phyloP scores from a whole-genome alignment of 2,113 vertebrate species.

The rabbit (Oryctolagus cuniculus) region mOryCun1.1 NC_091447.1:69226001-69226500 shows the following conservation, averaged over 20 bases:
- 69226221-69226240: not conserved
- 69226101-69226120: not conserved
- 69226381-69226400: not conserved
- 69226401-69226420: fast-evolving
- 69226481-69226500: constrained; percentile 67
- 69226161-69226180: no score
- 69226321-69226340: constrained; percentile 77
- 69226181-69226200: not conserved
- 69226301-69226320: constrained; percentile 74
- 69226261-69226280: constrained; percentile 61
- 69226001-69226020: not conserved
- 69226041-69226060: not conserved
- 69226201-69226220: not conserved
- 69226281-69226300: constrained; percentile 81
- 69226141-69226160: not conserved
- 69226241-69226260: not conserved
- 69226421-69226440: fast-evolving
- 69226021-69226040: fast-evolving
- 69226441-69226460: not conserved
- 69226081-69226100: not conserved
- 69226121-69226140: not conserved
- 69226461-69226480: constrained; percentile 74
- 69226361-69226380: constrained; percentile 82
- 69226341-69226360: constrained; percentile 82
- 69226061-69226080: not conserved